Conservation (phyloP, 2,113 vertebrate species). For the Mastomys natalensis region DNA sequence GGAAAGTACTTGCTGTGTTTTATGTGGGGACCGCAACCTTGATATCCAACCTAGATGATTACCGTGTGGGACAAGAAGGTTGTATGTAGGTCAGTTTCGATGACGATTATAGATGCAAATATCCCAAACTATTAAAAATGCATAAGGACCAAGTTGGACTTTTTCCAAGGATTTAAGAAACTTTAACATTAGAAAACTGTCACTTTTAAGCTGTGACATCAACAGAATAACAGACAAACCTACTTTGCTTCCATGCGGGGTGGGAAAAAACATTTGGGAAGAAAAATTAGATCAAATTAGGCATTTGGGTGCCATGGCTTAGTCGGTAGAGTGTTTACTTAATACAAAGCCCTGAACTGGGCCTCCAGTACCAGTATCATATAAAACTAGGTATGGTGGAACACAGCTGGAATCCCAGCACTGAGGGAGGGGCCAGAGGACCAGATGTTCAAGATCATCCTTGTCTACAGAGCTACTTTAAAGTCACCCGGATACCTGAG, state of each 20-base stretch:
- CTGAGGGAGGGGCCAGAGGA: neutral
- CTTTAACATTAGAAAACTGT: constrained; percentile 32
- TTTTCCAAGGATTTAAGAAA: neutral
- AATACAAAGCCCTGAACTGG: neutral
- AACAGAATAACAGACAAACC: constrained; percentile 2
- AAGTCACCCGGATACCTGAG: neutral
- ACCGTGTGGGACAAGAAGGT: neutral
- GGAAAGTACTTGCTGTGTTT: neutral
- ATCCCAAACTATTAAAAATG: neutral
- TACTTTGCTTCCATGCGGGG: neutral
- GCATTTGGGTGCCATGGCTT: neutral
- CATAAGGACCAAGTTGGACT: neutral
- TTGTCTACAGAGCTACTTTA: neutral
- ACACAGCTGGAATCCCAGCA: neutral
- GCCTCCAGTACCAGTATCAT: neutral
- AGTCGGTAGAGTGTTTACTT: neutral
- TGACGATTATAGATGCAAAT: neutral
- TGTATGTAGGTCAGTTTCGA: neutral
- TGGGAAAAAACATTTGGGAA: neutral
- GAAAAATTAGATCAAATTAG: constrained; percentile 23
- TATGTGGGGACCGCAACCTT: neutral
- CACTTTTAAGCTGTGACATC: neutral
- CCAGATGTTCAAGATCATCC: neutral
- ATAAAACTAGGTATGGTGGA: neutral
- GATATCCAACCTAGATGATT: neutral